Conservation (phyloP, 2,888 invertebrate genomes). For the Drosophila austrosaltans region DNA sequence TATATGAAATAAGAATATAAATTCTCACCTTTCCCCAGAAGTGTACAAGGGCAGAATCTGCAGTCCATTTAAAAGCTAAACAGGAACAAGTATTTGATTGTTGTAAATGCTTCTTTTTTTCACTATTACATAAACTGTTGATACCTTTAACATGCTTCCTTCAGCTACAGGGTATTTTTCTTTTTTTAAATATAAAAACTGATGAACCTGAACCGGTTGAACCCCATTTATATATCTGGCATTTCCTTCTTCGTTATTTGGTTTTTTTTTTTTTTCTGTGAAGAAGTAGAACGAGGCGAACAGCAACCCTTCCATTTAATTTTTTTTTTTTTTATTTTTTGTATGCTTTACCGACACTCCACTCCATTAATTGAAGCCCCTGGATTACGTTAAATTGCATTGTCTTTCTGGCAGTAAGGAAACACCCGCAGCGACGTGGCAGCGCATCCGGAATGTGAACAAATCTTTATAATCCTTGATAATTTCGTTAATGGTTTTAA, state of each 20-base stretch:
- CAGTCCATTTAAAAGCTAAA: too few species aligned
- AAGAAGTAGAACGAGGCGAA: slow-evolving; percentile 20
- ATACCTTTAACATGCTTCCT: too few species aligned
- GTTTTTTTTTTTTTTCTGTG: slow-evolving; percentile 4
- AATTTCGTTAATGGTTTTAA: slow-evolving; percentile 83
- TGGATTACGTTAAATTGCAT: slow-evolving; percentile 82
- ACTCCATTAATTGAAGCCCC: slow-evolving; percentile 82
- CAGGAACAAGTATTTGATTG: too few species aligned
- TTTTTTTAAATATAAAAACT: not conserved
- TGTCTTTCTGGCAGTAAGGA: slow-evolving; percentile 67
- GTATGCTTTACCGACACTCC: slow-evolving; percentile 67
- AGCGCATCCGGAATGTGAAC: slow-evolving; percentile 68
- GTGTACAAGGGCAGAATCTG: too few species aligned
- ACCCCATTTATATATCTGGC: not conserved
- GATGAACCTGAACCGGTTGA: not conserved
- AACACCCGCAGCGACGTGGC: slow-evolving; percentile 59
- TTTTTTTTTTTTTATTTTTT: slow-evolving; percentile 15
- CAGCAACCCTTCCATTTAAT: slow-evolving; percentile 49
- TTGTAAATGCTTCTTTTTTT: too few species aligned
- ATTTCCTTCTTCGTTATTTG: slow-evolving; percentile 12
- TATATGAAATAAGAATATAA: too few species aligned
- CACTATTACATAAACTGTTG: too few species aligned
- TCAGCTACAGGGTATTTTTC: not conserved
- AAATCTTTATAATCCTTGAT: slow-evolving; percentile 83
- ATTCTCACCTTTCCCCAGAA: too few species aligned